Base-by-base conservation (phyloP, 2,888 invertebrate species). In the Metalampra italica region DNA sequence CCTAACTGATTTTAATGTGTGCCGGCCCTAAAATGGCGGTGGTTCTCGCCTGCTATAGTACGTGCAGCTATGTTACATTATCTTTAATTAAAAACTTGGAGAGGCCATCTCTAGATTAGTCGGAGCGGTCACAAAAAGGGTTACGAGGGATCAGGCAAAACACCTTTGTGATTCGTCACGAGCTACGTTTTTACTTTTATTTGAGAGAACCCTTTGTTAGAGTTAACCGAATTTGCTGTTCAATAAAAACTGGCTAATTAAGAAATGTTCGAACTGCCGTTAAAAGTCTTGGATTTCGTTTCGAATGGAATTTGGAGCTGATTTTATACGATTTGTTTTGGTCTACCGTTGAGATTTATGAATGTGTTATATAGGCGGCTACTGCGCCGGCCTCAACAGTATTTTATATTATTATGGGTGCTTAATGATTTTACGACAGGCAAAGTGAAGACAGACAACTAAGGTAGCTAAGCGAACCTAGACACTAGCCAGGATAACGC, bases 91-190 rank as follows among this genome's bases (percentile, higher is more conserved):
- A 86, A 86, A 88, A 77, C 76, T 56, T 72, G 66, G 66, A 69
- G 75, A 74, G 76, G 69, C 82, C 79, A 80, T 78, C 82, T 75
- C 78, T 85, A 83, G 88, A 87, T 89, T 87, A 86, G 85, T 78
- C 73, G 66, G 80, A 74, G 68, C 77, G 73, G 72, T 74, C 79
- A 85, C 82, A 88, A 87, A 88, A 87, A 87, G 85, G 82, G 81
- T 81, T 80, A 78, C 76, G 72, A 75, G 75, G 75, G 78, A 76
- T 75, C 77, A 74, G 71, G 68, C 82, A 78, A 82, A 87, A 86
- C 86, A 85, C 84, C 84, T 79, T 75, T 70, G 68, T 75, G 85
- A 88, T 88, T 87, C 88, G 88, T 88, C 88, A 89, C 87, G 87
- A 84, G 73, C 75, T 78, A 78, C 69, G 67, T 75, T 75, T 84